Evolutionary conservation across 2,888 invertebrate species (phyloP), one percentile per base, ranked within the genome.

Genomic region (Andrena camellia): DNA sequence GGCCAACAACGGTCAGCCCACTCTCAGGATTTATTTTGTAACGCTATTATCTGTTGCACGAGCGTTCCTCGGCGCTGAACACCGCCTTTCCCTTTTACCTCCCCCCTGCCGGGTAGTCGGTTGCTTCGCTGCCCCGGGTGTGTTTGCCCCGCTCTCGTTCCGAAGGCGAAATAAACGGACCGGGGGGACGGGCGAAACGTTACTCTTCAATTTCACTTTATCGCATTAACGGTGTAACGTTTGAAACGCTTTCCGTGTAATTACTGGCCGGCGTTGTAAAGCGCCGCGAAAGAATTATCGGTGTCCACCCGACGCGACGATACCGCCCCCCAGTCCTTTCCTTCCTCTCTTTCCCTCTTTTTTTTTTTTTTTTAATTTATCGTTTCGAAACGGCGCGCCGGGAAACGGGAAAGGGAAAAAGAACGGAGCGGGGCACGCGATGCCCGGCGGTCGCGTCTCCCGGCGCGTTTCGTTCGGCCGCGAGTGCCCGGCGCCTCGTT

Each of bases 31-130:
- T 83, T 82, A 75, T 78, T 75, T 57, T 78, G 75, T 64, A 64
- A 78, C 67, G 78, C 78, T 63, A 75, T 84, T 84, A 78, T 84
- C 74, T 68, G 83, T 82, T 83, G 80, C 68, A 60, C 67, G 69
- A 57, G 64, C 78, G 26, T 29, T 42, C 48, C 54, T 69, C 35
- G 20, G 29, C 60, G 50, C 29, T 2, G 35, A 35, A 50, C 13
- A 29, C 26, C 17, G 48, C 54, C 26, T 23, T 23, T 4, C 42
- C 42, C 26, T n/a, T 20, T 62, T 3, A 17, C 31, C 17, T 20
- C 10, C 33, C 42, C 26, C 35, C 1, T 2, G 10, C 4, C 2
- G 35, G 35, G 31, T 26, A 26, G 66, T 35, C 31, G 59, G 66
- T 70, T 23, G 23, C 42, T 33, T 23, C 31, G 33, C 33, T 7